phyloP scores from a whole-genome alignment of 2,797 vertebrate species.

The Botia kubotai region DNA sequence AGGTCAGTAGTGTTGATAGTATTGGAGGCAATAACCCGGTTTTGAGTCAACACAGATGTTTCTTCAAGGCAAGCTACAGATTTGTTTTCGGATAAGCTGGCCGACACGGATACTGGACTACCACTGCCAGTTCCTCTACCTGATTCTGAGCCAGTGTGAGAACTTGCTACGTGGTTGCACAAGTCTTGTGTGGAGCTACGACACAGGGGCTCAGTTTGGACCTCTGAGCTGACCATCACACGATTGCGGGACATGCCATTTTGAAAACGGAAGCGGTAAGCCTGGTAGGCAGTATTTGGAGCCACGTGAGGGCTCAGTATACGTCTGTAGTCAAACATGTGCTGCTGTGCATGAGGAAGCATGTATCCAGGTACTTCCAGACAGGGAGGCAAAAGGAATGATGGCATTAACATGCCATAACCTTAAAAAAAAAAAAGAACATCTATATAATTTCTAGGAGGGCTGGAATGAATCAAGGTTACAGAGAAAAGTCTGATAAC shows the following conservation, averaged over 20 bases:
- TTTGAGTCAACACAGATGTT: not conserved
- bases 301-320: conserved; percentile 76
- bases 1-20: conserved; percentile 3
- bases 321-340: conserved; percentile 79
- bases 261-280: conserved; percentile 76
- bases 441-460: no score
- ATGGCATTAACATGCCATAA: conserved; percentile 75
- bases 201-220: conserved; percentile 77
- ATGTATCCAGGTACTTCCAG: conserved; percentile 77
- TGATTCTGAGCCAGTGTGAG: conserved; percentile 51
- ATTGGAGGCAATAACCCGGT: conserved; percentile 10
- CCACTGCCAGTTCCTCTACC: conserved; percentile 46
- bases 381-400: conserved; percentile 71
- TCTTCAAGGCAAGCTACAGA: conserved; percentile 22
- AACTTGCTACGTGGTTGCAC: not conserved
- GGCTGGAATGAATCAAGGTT: no score
- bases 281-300: conserved; percentile 77
- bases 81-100: conserved; percentile 13
- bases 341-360: conserved; percentile 75
- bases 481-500: no score
- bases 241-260: conserved; percentile 61
- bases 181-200: not conserved
- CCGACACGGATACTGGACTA: conserved; percentile 42
- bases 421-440: conserved; percentile 61
- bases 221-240: conserved; percentile 76